phyloP scores from a whole-genome alignment of 64 coral and sea anemone species.

The Stichodactyla helianthus region DNA sequence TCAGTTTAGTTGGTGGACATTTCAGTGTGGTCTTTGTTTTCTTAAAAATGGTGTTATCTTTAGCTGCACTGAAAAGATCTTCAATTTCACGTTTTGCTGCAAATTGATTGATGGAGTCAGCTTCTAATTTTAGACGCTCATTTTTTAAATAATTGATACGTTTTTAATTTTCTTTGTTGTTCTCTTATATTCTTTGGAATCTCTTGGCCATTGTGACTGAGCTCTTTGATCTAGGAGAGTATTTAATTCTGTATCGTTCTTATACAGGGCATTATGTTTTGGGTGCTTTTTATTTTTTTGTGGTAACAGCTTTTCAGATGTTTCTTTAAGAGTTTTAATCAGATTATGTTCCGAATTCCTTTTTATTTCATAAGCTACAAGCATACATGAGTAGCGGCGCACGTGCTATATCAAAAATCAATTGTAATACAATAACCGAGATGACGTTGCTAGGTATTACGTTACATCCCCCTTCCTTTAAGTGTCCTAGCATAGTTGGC shows the following conservation, averaged over 20 bases:
- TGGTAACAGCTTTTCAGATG: too few species aligned
- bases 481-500: too few species aligned
- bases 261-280: neutral
- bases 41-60: neutral
- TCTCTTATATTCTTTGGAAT: neutral
- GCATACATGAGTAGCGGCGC: too few species aligned
- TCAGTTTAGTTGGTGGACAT: neutral
- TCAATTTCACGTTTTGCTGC: neutral
- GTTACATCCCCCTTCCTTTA: too few species aligned
- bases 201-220: neutral
- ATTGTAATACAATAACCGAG: too few species aligned
- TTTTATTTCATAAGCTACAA: too few species aligned
- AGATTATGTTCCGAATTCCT: too few species aligned
- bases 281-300: too few species aligned
- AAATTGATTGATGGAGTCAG: neutral
- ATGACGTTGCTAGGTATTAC: too few species aligned
- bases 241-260: conserved; percentile 1
- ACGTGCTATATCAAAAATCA: too few species aligned
- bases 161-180: neutral
- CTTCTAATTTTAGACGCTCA: neutral
- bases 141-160: too few species aligned
- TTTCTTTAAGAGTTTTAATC: too few species aligned
- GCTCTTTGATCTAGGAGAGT: conserved; percentile 2
- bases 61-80: neutral
- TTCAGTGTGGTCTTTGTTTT: neutral